Base-by-base conservation (phyloP, 2,888 invertebrate genomes). In the Synergus itoensis region DNA sequence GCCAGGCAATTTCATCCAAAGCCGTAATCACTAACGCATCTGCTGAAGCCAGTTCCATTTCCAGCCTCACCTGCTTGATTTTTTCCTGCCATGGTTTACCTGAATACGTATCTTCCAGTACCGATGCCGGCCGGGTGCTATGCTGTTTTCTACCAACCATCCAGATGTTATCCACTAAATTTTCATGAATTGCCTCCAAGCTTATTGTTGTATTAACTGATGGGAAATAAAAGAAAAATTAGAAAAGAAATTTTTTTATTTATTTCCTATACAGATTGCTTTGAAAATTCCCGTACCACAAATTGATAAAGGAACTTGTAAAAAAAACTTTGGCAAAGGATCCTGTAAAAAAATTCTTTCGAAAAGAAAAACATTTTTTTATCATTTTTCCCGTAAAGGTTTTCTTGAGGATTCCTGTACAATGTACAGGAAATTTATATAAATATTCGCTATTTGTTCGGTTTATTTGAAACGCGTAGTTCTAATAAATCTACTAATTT, bases 1-100 rank as follows among this genome's bases (percentile, higher is more conserved):
- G 92, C 96, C 98, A 98, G 0, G 98, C 97, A 65, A 96, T 95
- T 92, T 98, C 98, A 87, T 98, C 97, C 78, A 98, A 92, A 0
- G 97, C 96, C 0, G 98, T 97, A 16, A 98, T 94, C 43, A 98
- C 94, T 93, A 98, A 95, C 0, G 97, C 97, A 86, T 96, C 96
- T 0, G 95, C 96, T 0, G 94, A 94, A n/a, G 93, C 91, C 4
- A 93, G 92, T 36, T 92, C 92, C 87, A 98, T 93, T 82, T 95
- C 94, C 4, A 92, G 91, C 14, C 97, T 94, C 1, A 97, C 93
- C 69, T 94, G 94, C 7, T 93, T 89, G 0, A 98, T 93, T 92
- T 98, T 98, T 48, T 95, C 94, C 78, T 95, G 94, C 97, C 98
- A 98, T 28, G 93, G 92, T 87, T 94, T 93, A 53, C 97, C 95